phyloP scores from a whole-genome alignment of 2,797 vertebrate species.

The Pangasius krempfi region DNA sequence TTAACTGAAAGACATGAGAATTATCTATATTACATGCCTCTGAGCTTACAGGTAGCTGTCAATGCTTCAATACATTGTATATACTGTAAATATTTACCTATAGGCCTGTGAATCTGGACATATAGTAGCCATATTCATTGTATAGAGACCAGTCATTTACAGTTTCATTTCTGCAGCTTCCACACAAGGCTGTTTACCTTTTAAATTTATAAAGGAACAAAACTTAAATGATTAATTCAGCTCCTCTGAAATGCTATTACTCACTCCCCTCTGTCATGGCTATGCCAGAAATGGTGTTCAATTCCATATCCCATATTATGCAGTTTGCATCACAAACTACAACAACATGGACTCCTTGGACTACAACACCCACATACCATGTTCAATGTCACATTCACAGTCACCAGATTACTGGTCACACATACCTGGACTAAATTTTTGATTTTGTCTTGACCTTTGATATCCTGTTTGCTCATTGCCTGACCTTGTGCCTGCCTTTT shows the following conservation, averaged over 20 bases:
- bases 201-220: background rate
- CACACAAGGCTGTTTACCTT: background rate
- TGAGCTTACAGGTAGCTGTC: background rate
- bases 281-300: background rate
- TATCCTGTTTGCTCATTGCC: background rate
- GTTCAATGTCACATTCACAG: background rate
- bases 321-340: background rate
- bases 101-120: background rate
- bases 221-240: background rate
- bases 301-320: background rate
- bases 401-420: background rate
- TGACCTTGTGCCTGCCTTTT: background rate
- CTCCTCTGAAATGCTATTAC: slow-evolving; percentile 22
- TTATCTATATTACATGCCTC: background rate
- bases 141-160: slow-evolving; percentile 4
- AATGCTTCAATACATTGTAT: background rate
- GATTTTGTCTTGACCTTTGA: background rate
- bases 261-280: background rate
- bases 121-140: background rate
- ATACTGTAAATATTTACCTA: background rate
- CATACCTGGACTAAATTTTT: background rate
- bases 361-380: background rate
- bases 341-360: background rate
- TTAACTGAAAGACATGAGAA: background rate
- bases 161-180: background rate